A percentile compares a stretch with the other conserved stretches of the same genome.
Evolutionary conservation across 2,888 invertebrate species (phyloP).

Genomic region (Aplocera efformata): DNA sequence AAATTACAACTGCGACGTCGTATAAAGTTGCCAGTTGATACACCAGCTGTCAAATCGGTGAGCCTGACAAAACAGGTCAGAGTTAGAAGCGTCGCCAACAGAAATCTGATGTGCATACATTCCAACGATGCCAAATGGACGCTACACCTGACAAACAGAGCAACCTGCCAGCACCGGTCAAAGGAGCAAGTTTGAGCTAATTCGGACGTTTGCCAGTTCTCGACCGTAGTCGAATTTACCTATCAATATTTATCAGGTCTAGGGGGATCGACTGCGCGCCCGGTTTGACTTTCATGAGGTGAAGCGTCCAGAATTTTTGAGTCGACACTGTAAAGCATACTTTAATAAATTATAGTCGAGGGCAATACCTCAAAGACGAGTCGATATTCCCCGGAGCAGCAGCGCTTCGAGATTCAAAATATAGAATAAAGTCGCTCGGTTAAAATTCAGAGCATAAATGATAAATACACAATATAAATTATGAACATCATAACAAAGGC

Average conservation of each 20-base stretch:
- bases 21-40: neutral
- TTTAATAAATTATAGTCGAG: conserved; percentile 14
- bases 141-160: conserved; percentile 43
- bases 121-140: conserved; percentile 30
- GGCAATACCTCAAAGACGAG: conserved; percentile 4
- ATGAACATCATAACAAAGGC: conserved; percentile 9
- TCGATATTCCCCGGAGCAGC: neutral
- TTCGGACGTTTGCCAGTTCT: conserved; percentile 52
- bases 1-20: too few relatives aligned
- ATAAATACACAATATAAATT: conserved; percentile 3
- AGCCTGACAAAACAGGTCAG: conserved; percentile 16
- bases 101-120: conserved; percentile 20
- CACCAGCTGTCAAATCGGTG: conserved; percentile 7
- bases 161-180: conserved; percentile 37
- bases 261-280: conserved; percentile 28
- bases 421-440: conserved; percentile 1
- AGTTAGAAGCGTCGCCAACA: conserved; percentile 10
- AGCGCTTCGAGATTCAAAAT: neutral
- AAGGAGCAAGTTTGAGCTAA: conserved; percentile 63
- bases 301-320: conserved; percentile 26
- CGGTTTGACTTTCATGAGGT: conserved; percentile 31
- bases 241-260: conserved; percentile 60
- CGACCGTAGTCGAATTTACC: conserved; percentile 39
- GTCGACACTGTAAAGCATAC: conserved; percentile 13
- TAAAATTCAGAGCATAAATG: conserved; percentile 5